These are phyloP conservation scores for Glomeris maerens DNA, from an alignment of 1,140 invertebrate species.

Conservation along the genomic window DNA sequence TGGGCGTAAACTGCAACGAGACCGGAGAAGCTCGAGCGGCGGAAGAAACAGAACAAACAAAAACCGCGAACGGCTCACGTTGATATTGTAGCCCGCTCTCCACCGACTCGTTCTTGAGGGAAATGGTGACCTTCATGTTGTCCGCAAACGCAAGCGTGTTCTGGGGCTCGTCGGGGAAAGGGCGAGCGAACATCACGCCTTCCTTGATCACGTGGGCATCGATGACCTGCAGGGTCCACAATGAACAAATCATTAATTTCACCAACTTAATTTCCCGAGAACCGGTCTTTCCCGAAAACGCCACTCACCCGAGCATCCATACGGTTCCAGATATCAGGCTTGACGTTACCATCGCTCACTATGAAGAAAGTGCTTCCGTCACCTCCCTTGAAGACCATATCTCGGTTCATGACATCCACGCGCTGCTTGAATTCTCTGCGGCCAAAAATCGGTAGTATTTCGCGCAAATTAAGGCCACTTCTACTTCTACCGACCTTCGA, in stretches of 20 bases:
- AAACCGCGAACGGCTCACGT: background rate
- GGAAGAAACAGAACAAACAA: constrained; percentile 4
- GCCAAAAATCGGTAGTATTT: background rate
- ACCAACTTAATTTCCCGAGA: background rate
- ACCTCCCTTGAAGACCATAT: constrained; percentile 54
- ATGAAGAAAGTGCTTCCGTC: constrained; percentile 75
- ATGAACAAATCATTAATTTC: constrained; percentile 2
- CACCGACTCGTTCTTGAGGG: constrained; percentile 20
- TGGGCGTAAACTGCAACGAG: constrained; percentile 57
- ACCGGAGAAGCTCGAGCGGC: constrained; percentile 5
- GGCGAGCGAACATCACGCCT: constrained; percentile 67
- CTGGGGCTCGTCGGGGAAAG: constrained; percentile 49
- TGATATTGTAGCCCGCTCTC: background rate
- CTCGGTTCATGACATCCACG: constrained; percentile 50
- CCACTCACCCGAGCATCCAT: constrained; percentile 15
- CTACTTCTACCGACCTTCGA: background rate
- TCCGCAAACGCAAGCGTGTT: constrained; percentile 65
- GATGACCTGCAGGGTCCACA: constrained; percentile 49
- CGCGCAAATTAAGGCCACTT: background rate
- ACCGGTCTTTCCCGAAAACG: background rate
- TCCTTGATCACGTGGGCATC: constrained; percentile 80
- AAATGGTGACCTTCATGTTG: constrained; percentile 55
- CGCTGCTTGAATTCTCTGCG: constrained; percentile 45
- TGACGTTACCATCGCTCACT: constrained; percentile 71
- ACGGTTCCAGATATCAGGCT: constrained; percentile 9